phyloP scores from a whole-genome alignment of 1,140 invertebrate genomes.

The Ceratina calcarata region DNA sequence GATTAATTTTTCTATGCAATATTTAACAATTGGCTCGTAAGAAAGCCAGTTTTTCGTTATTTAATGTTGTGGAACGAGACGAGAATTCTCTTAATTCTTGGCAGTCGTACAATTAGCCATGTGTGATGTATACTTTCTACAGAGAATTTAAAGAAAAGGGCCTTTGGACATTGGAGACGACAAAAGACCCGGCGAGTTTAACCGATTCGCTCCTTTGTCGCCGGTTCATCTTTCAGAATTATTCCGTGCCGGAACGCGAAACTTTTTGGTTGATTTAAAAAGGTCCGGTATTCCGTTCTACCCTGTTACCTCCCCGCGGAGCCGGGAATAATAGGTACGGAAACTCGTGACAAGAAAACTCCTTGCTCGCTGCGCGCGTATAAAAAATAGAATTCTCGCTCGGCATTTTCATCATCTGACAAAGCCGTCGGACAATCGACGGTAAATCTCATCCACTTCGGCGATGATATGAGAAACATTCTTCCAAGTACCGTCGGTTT shows the following conservation, averaged over 20 bases:
- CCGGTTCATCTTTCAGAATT: neutral
- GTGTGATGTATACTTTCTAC: neutral
- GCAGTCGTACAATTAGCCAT: neutral
- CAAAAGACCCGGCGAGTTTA: constrained; percentile 4
- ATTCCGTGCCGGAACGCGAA: neutral
- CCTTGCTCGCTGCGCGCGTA: neutral
- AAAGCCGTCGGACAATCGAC: too few relatives aligned
- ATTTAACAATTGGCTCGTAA: too few relatives aligned
- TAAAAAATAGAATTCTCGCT: neutral
- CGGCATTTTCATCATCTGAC: neutral
- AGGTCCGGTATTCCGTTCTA: neutral
- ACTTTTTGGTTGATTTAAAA: constrained; percentile 19
- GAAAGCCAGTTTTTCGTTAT: too few relatives aligned
- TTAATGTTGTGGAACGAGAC: too few relatives aligned
- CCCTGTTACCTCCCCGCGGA: neutral
- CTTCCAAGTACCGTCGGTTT: too few relatives aligned
- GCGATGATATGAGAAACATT: neutral
- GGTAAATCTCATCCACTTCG: too few relatives aligned
- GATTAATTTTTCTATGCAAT: too few relatives aligned
- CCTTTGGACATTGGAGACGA: neutral
- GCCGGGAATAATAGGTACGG: constrained; percentile 1
- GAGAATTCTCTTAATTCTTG: too few relatives aligned
- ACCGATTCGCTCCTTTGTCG: constrained; percentile 10
- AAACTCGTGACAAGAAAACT: constrained; percentile 3
- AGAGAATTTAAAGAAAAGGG: neutral